Evolutionary conservation across 2,113 vertebrate species (phyloP).

Genomic region (Urocolius indicus): DNA sequence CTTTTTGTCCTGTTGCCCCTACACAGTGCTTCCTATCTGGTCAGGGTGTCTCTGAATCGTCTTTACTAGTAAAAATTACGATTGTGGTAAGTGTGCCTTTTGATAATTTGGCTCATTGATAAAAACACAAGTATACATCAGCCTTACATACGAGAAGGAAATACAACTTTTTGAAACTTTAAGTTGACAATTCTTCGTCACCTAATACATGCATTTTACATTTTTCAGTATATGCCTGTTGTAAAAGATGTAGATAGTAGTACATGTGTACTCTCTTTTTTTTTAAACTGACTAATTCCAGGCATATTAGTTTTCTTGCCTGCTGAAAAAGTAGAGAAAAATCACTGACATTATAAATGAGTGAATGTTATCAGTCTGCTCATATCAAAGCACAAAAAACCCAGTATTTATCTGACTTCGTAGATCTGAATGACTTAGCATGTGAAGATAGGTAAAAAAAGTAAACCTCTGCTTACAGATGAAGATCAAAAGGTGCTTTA

Average conservation of each 20-base stretch:
- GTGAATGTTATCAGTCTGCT: background rate
- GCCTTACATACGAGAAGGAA: background rate
- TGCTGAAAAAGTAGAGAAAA: background rate
- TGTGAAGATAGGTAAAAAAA: constrained; percentile 48
- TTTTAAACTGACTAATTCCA: background rate
- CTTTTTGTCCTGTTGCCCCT: background rate
- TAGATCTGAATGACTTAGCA: constrained; percentile 44
- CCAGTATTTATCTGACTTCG: constrained; percentile 31
- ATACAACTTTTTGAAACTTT: background rate
- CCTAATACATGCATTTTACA: background rate
- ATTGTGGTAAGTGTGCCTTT: background rate
- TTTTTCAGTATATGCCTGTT: background rate
- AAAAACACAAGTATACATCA: background rate
- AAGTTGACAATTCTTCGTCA: background rate
- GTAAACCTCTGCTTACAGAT: background rate
- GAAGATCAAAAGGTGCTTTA: background rate
- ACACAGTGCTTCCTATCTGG: background rate
- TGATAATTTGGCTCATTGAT: background rate
- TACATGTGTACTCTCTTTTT: background rate
- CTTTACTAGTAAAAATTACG: background rate
- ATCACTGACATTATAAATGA: background rate
- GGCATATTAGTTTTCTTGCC: background rate
- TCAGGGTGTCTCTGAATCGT: background rate
- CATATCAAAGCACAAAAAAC: background rate
- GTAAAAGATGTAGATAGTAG: background rate